Evolutionary conservation across 2,113 vertebrate genomes (phyloP), one percentile per base, ranked within the genome.

Genomic region (Crotophaga sulcirostris): DNA sequence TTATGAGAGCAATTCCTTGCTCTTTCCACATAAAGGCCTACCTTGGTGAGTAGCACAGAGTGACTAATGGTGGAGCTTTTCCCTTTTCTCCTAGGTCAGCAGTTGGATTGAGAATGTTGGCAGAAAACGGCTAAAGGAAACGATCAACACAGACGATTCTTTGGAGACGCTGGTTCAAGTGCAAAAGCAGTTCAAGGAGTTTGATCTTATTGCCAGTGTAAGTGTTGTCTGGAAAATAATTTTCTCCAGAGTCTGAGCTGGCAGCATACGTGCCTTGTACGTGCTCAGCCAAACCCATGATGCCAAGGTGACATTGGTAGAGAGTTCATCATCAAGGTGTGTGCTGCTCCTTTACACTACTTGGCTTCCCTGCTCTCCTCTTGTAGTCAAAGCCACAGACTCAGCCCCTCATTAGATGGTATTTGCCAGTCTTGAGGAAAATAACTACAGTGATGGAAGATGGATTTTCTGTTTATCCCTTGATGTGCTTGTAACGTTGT

Each of bases 81-180:
- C 52, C 76, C n/a, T 94, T 86, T 96, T 80, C 85, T 83, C 29
- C 56, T 90, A 99, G 99, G 98, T 98, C 94, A 98, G 98, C 96
- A 96, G 94, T 55, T 99, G 99, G 99, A 98, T 99, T 2, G 97
- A 98, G 97, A 97, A 98, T 55, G 98, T 98, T 55, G 99, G 99
- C 77, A 98, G 98, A 96, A 98, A 96, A 55, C 93, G 95, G 10
- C 97, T 99, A 31, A 96, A 97, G 79, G 98, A 97, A 42, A 97
- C 96, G 7, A 13, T 90, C 78, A 94, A 96, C 68, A 88, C 98
- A 87, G 98, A 98, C 3, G 97, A 98, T 85, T 99, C 98, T 25
- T 95, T 98, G 96, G 98, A 98, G 90, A 84, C 96, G 90, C 94
- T 99, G 72, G 97, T 98, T 51, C 96, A 96, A 76, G 93, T 98